Evolutionary conservation across 2,888 invertebrate genomes (phyloP), one percentile per base, ranked within the genome.

Genomic region (Tenthredo notha): DNA sequence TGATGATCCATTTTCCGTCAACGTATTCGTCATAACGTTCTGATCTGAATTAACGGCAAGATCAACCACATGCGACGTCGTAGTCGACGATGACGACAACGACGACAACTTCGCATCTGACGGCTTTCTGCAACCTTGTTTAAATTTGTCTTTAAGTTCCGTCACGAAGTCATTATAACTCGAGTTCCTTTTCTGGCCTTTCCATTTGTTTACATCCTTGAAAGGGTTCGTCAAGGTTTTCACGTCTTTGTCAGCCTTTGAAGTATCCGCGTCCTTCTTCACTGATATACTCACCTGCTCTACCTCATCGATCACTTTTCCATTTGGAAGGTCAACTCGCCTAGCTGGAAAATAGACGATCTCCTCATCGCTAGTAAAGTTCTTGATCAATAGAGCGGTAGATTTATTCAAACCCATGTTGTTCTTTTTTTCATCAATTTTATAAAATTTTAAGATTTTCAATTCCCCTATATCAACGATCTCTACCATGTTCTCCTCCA

Each of bases 41-140:
- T 29, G 67, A 6, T 12, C 33, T 21, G 72, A 74, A 21, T 74
- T 21, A 74, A 61, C 43, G 9, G 21, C 12, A 61, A 58, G n/a
- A n/a, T n/a, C n/a, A 33, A 61, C 21, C 12, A 54, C 33, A 40
- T 61, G 33, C 40, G 61, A n/a, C n/a, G n/a, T n/a, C n/a, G n/a
- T n/a, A n/a, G n/a, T n/a, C n/a, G n/a, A 61, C 2, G 40, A 80
- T 0, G 33, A 37, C 37, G 33, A 33, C 21, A 12, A 37, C 37
- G 33, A 33, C 21, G 21, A 61, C 12, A 10, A 61, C 25, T 80
- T 61, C 12, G 37, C 58, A 40, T 61, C 58, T 50, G 80, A 80
- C 37, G 80, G 80, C 12, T 40, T 80, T 61, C 61, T 58, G n/a
- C 61, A 37, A 40, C 80, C 80, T 40, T 80, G 80, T 37, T 21